Evolutionary conservation across 2,888 invertebrate genomes (phyloP), one percentile per base, ranked within the genome.

Genomic region (Lasioglossum lativentre): DNA sequence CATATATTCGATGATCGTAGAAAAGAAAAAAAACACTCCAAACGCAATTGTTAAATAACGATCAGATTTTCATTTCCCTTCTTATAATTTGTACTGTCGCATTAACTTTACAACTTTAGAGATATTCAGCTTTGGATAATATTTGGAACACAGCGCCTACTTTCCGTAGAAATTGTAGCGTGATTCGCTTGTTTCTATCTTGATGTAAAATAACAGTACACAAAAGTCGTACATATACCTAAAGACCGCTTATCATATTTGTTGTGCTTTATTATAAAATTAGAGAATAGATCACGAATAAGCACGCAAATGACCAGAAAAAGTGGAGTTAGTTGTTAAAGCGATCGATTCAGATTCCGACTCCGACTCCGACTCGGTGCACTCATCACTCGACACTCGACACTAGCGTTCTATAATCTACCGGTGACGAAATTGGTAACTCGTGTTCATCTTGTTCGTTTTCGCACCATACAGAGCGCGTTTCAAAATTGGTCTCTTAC

Each of bases 31-130:
- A 52, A 52, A 52, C 73, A 56, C 70, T 85, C 52, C 73, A 82
- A 73, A 81, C 66, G 70, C 71, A 82, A 47, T 73, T 12, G 71
- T 85, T 82, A 89, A 80, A 30, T 82, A 87, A 88, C 40, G 38
- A 23, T 38, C 38, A 40, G 74, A 80, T 77, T 76, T 76, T 56
- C 63, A 59, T 77, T 42, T 66, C 34, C 30, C 82, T 86, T 70
- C 84, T 89, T 89, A 91, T 82, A 89, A 91, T 93, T 93, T 93
- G 93, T 93, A 93, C 93, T 93, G 89, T 91, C 86, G 89, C 87
- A 82, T 91, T 86, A 87, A 83, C 85, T 85, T 90, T 80, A 89
- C 82, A 72, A 74, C 84, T 88, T 45, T 59, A 78, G 75, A n/a
- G 76, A 19, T 71, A 90, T 81, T 90, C 88, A 86, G 86, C 91